A percentile compares a stretch with the other conserved stretches of the same genome.
Conservation (phyloP, 2,113 vertebrate species). For the Mirza zaza region DNA sequence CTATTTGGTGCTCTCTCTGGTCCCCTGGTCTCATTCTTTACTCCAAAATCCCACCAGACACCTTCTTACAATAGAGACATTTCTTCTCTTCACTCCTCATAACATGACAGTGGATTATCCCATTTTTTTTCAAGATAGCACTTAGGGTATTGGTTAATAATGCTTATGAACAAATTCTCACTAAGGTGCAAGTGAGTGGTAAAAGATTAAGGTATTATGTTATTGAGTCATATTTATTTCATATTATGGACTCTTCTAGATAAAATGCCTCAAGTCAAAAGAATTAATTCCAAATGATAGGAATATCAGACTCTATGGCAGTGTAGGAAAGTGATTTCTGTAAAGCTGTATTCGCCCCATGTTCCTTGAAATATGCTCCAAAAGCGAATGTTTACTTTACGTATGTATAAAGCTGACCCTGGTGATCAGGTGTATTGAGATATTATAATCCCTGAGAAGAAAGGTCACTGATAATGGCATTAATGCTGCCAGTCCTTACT, state of each 20-base stretch:
- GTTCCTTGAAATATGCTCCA: slow-evolving; percentile 17
- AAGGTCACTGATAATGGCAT: slow-evolving; percentile 68
- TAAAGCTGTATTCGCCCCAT: neutral
- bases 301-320: neutral
- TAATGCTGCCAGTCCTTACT: slow-evolving; percentile 79
- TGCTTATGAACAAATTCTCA: neutral
- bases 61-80: neutral
- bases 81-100: neutral
- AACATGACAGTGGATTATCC: neutral
- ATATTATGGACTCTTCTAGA: neutral
- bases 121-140: neutral
- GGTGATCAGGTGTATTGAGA: slow-evolving; percentile 46
- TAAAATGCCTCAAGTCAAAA: neutral
- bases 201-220: neutral
- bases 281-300: neutral
- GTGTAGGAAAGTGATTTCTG: neutral
- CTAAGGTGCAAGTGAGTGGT: neutral
- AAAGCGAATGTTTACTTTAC: slow-evolving; percentile 38
- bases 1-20: neutral
- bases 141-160: neutral
- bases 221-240: neutral
- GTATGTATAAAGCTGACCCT: neutral
- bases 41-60: neutral
- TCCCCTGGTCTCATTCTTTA: neutral
- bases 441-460: slow-evolving; percentile 46